Evolutionary conservation across 2,113 vertebrate genomes (phyloP).

Genomic region (Ahaetulla prasina): DNA sequence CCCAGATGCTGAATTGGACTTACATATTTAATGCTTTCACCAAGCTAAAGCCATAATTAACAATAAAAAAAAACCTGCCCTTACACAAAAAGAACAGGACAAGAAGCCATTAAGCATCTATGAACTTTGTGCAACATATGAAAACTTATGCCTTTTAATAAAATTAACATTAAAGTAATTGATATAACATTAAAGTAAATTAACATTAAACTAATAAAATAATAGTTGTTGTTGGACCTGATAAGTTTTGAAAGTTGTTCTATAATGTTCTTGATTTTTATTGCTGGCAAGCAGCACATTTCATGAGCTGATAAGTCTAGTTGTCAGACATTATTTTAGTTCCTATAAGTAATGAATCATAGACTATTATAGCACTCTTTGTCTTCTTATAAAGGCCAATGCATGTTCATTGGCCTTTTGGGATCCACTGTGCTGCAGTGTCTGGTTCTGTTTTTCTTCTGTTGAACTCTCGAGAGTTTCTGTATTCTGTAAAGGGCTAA

Average conservation of each 20-base stretch:
- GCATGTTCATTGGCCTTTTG: background rate
- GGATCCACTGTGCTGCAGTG: background rate
- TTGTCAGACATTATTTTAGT: background rate
- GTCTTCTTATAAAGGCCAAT: background rate
- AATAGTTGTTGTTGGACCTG: background rate
- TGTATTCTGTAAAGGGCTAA: background rate
- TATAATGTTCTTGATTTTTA: background rate
- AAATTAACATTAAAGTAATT: background rate
- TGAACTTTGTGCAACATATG: background rate
- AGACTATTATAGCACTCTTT: background rate
- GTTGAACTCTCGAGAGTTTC: background rate
- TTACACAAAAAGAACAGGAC: background rate
- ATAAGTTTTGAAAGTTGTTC: background rate
- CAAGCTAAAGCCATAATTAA: background rate
- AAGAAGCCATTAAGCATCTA: background rate
- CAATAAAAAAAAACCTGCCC: background rate
- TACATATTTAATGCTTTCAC: background rate
- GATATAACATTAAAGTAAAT: no score
- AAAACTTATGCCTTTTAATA: background rate
- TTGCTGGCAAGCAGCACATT: background rate
- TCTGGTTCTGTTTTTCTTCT: background rate
- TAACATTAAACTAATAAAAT: background rate
- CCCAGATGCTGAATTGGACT: background rate
- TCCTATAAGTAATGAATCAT: background rate
- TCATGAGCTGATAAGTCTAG: background rate